Conservation (phyloP, 1,140 invertebrate genomes). For the Plectus sambesii region DNA sequence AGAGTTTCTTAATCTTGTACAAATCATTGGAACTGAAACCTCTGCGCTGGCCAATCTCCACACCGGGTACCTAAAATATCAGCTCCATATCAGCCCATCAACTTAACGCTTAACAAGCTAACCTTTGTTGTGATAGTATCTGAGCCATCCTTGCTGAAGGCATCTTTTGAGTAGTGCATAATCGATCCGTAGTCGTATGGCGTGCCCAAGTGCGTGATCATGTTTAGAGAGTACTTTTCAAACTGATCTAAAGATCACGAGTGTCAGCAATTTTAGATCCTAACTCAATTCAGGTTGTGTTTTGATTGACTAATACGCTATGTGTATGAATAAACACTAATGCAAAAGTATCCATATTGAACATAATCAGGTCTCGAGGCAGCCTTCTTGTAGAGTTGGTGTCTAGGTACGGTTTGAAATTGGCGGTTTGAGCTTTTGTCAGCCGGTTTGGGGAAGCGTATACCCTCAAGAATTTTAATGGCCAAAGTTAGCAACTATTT, state of each 20-base stretch:
- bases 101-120: no score
- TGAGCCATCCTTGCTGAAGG: conserved; percentile 44
- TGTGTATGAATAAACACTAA: conserved; percentile 4
- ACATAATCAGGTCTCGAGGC: background rate
- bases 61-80: no score
- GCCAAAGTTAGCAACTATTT: no score
- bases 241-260: conserved; percentile 31
- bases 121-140: conserved; percentile 44
- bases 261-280: no score
- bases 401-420: no score
- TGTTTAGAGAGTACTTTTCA: conserved; percentile 28
- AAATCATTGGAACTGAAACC: conserved; percentile 41
- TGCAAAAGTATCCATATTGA: background rate
- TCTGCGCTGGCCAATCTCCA: conserved; percentile 46
- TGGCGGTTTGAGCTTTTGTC: no score
- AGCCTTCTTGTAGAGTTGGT: no score
- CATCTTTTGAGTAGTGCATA: conserved; percentile 48
- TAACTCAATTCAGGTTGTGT: no score
- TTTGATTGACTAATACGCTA: no score
- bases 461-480: no score
- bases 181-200: conserved; percentile 47
- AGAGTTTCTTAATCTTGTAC: conserved; percentile 31
- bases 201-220: conserved; percentile 29
- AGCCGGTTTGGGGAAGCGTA: no score
- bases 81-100: no score